Conservation (phyloP, 2,888 invertebrate genomes). For the Caenorhabditis becei region DNA sequence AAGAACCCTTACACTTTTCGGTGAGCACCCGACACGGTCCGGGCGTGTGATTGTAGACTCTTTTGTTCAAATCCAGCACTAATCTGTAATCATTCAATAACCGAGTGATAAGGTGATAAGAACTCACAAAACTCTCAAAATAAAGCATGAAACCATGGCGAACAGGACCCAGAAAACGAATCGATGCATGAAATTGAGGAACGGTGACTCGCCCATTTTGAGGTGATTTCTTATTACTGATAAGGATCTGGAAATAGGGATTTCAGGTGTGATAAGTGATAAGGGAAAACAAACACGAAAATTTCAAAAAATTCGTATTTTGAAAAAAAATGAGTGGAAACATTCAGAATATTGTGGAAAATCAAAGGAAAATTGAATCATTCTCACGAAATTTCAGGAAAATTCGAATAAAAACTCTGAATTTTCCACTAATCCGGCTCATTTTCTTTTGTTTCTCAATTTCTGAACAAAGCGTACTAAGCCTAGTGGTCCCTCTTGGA, state of each 20-base stretch:
- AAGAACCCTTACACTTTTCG: constrained; percentile 60
- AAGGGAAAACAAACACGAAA: neutral
- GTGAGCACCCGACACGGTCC: constrained; percentile 75
- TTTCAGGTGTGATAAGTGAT: neutral
- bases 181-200: constrained; percentile 56
- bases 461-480: no score
- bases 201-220: constrained; percentile 30
- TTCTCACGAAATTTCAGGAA: neutral
- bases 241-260: neutral
- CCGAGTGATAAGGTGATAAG: neutral
- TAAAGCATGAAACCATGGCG: constrained; percentile 62
- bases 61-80: constrained; percentile 76
- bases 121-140: constrained; percentile 70
- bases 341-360: neutral
- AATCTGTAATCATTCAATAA: constrained; percentile 63
- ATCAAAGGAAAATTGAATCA: neutral
- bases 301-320: no score
- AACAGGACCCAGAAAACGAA: constrained; percentile 66
- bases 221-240: no score
- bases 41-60: constrained; percentile 78
- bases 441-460: no score
- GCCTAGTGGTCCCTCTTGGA: no score
- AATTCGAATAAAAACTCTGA: no score
- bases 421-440: neutral
- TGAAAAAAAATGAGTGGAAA: no score